These are phyloP conservation scores for Stratiomys singularior DNA, from an alignment of 2,888 invertebrate species.

Conservation along the genomic window DNA sequence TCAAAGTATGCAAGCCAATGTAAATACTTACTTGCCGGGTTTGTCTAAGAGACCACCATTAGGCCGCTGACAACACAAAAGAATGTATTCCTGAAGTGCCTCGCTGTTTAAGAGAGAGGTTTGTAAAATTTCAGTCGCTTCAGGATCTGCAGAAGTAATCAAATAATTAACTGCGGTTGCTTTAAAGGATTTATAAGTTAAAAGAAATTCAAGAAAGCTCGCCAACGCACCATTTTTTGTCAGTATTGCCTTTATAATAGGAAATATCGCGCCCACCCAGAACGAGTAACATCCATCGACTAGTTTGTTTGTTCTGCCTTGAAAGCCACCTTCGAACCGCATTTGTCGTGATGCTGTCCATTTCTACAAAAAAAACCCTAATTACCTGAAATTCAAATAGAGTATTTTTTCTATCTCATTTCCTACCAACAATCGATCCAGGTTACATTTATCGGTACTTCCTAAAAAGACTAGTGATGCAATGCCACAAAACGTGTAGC, in stretches of 20 bases:
- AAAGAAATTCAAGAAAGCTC: background rate
- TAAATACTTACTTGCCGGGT: constrained; percentile 85
- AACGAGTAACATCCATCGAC: constrained; percentile 99
- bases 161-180: background rate
- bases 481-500: constrained; percentile 98
- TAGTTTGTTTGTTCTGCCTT: constrained; percentile 97
- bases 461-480: constrained; percentile 88
- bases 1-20: background rate
- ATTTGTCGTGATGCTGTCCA: constrained; percentile 95
- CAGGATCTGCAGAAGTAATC: constrained; percentile 1
- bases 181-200: background rate
- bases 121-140: constrained; percentile 12
- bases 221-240: constrained; percentile 64
- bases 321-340: constrained; percentile 95
- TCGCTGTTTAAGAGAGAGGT: constrained; percentile 78
- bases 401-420: background rate
- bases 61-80: constrained; percentile 89
- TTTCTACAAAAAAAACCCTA: constrained; percentile 66
- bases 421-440: constrained; percentile 75
- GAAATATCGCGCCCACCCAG: constrained; percentile 96
- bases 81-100: constrained; percentile 93
- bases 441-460: constrained; percentile 78
- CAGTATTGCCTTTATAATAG: constrained; percentile 83
- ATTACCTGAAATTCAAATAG: too few species aligned
- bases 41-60: constrained; percentile 95